These are phyloP conservation scores for Hydrocynus forskahlii DNA, from an alignment of 2,797 vertebrate genomes.

Conservation along the genomic window DNA sequence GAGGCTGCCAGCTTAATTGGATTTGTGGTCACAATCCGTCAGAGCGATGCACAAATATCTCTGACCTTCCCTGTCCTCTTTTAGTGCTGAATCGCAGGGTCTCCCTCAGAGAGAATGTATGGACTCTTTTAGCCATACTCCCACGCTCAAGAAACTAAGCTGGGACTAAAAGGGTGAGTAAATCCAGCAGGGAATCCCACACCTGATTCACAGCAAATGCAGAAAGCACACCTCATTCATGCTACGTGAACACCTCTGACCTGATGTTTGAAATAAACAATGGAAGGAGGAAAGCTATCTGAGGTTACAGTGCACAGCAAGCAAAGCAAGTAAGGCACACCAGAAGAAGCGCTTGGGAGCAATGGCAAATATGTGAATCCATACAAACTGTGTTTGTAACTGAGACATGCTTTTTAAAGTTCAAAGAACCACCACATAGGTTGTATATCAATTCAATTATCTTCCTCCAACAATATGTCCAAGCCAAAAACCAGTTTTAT, in stretches of 20 bases:
- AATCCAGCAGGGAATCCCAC: constrained; percentile 4
- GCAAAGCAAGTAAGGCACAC: background rate
- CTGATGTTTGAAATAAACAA: constrained; percentile 1
- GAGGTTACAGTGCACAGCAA: background rate
- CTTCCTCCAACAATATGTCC: background rate
- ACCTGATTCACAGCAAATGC: constrained; percentile 18
- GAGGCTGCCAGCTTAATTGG: constrained; percentile 49
- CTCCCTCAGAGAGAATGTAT: constrained; percentile 9
- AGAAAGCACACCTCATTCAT: background rate
- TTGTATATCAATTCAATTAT: background rate
- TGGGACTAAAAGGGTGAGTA: background rate
- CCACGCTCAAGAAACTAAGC: background rate
- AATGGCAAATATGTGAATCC: background rate
- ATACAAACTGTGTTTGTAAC: background rate
- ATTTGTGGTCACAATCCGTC: constrained; percentile 53
- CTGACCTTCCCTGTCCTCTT: constrained; percentile 54
- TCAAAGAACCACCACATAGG: background rate
- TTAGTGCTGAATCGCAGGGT: constrained; percentile 25
- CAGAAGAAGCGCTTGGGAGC: background rate
- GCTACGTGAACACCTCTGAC: background rate
- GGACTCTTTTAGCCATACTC: constrained; percentile 37
- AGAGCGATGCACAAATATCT: constrained; percentile 54
- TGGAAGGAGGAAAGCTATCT: background rate
- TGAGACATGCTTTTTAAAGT: background rate
- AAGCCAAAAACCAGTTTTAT: background rate